Evolutionary conservation across 2,888 invertebrate genomes (phyloP), one percentile per base, ranked within the genome.

Genomic region (Megalurothrips usitatus): DNA sequence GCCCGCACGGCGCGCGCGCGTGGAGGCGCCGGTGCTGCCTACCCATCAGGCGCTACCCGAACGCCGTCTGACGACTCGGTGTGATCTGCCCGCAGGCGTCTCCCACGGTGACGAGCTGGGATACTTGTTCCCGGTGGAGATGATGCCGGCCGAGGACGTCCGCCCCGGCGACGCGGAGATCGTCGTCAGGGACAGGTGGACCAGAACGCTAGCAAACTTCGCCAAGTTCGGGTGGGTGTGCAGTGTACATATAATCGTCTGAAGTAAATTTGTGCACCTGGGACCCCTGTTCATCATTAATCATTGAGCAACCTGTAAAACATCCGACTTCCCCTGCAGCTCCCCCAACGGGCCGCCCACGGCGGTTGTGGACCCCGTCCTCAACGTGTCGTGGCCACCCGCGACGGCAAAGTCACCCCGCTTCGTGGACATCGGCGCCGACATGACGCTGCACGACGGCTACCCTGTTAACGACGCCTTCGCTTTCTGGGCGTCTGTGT

Each of bases 71-170:
- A 43, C 34, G 6, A 43, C n/a, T n/a, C n/a, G n/a, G n/a, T n/a
- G n/a, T n/a, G 2, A 43, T 43, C 34, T 43, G 34, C 34, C 68
- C 26, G 12, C 68, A 75, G 68, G 68, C 26, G 68, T 75, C 68
- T 75, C 68, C 23, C 68, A 75, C 68, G 68, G 68, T 10, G 68
- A 75, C 26, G 68, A 75, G 68, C 68, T 75, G 23, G 68, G 68
- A 1, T 75, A 75, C 68, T 10, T 75, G 68, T 75, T 75, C 68
- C 68, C 68, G 11, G 68, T 75, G 68, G 68, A 75, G 23, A 75
- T 75, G 68, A 75, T 75, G 68, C 68, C 68, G 6, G 68, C 68
- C 23, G 68, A 75, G 68, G 68, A 75, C 26, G 9, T 75, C 9
- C 68, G 68, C 8, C 68, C 68, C 11, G 23, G 68, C 10, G 68